Evolutionary conservation across 2,797 vertebrate species (phyloP).

Genomic region (Masticophis lateralis): DNA sequence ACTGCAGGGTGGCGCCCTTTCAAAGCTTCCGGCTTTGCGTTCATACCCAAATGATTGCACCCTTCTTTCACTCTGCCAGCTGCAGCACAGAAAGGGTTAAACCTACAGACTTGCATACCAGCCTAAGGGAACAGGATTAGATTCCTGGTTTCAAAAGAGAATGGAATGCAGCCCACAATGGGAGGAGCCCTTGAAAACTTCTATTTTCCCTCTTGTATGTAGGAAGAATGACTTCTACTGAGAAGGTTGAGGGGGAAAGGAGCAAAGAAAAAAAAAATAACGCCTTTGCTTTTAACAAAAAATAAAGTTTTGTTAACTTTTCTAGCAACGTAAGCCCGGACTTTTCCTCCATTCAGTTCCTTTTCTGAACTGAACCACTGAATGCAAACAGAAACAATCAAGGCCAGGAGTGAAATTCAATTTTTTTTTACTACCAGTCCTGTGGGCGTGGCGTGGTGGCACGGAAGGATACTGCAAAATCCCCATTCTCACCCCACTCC

Average conservation of each 20-base stretch:
- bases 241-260: accelerated
- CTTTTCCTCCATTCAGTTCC: not conserved
- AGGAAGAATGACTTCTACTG: not conserved
- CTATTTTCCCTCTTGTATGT: not conserved
- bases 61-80: not conserved
- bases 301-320: not conserved
- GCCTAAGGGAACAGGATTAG: not conserved
- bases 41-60: not conserved
- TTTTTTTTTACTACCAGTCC: no score
- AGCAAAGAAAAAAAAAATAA: not conserved
- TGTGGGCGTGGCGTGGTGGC: no score
- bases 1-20: not conserved
- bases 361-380: not conserved
- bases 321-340: not conserved
- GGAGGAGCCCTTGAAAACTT: not conserved
- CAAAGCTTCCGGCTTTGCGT: not conserved
- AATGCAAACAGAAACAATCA: not conserved
- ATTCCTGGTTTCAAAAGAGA: not conserved
- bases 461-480: no score
- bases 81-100: not conserved
- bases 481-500: no score
- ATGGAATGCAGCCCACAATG: not conserved
- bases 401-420: no score
- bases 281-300: not conserved
- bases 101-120: not conserved